Conservation (phyloP, 2,113 vertebrate genomes). For the Phalacrocorax aristotelis region DNA sequence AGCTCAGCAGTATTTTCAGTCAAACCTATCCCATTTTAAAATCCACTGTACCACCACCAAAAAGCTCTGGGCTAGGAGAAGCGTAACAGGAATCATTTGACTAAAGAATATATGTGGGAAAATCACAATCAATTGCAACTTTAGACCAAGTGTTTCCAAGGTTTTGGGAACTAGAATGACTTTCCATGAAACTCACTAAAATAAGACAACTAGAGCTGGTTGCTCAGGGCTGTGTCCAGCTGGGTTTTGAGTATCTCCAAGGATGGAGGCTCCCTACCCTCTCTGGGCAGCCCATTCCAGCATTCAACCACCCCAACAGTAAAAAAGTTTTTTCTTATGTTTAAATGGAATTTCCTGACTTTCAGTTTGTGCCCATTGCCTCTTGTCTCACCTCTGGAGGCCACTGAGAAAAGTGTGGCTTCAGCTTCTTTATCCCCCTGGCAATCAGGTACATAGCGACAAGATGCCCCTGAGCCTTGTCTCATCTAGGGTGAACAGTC, state of each 20-base stretch:
- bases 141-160: background rate
- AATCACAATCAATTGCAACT: background rate
- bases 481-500: background rate
- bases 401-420: background rate
- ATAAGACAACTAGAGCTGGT: background rate
- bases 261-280: background rate
- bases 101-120: background rate
- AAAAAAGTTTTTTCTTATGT: background rate
- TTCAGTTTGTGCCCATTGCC: background rate
- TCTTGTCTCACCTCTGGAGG: background rate
- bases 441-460: background rate
- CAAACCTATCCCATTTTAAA: background rate
- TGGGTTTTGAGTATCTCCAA: background rate
- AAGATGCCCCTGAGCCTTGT: background rate
- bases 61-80: background rate
- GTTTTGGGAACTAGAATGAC: background rate
- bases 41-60: background rate
- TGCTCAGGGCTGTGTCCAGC: background rate
- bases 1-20: background rate
- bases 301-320: background rate
- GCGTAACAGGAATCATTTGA: background rate
- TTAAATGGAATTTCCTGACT: background rate
- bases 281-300: background rate
- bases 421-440: background rate
- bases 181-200: background rate